These are phyloP conservation scores for Drosophila hamatofila DNA, from an alignment of 2,888 invertebrate genomes.

Conservation along the genomic window DNA sequence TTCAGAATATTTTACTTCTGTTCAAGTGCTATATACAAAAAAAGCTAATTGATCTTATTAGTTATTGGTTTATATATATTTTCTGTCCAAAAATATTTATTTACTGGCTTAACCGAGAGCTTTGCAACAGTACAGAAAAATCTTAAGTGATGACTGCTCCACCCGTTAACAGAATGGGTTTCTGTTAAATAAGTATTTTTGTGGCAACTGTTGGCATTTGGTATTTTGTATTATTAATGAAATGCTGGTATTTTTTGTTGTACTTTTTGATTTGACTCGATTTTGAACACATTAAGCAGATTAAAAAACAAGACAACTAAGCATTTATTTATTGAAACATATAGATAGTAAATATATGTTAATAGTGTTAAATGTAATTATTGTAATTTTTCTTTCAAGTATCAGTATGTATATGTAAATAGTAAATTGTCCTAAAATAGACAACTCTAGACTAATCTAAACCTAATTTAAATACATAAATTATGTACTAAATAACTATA, in stretches of 20 bases:
- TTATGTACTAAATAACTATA: slow-evolving; percentile 65
- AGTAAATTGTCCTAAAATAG: slow-evolving; percentile 54
- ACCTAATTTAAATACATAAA: slow-evolving; percentile 18
- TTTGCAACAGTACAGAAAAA: not conserved
- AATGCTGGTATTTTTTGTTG: not conserved
- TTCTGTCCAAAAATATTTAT: not conserved
- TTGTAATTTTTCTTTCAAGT: slow-evolving; percentile 35
- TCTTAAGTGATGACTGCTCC: not conserved
- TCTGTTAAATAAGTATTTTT: slow-evolving; percentile 3
- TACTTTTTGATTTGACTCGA: not conserved
- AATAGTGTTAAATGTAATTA: slow-evolving; percentile 53
- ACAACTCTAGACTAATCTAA: slow-evolving; percentile 46
- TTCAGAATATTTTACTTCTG: not conserved
- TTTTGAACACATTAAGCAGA: not conserved
- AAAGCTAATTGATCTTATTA: not conserved
- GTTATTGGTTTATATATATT: not conserved
- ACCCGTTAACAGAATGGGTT: not conserved
- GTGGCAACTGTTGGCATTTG: not conserved
- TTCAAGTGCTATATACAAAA: not conserved
- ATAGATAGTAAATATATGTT: slow-evolving; percentile 39
- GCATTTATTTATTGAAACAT: slow-evolving; percentile 55
- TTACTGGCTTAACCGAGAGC: not conserved
- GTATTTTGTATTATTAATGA: not conserved
- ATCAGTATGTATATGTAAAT: slow-evolving; percentile 28
- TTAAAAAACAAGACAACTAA: slow-evolving; percentile 58